phyloP scores from a whole-genome alignment of 1,140 invertebrate genomes.

The Drosophila kanapiae region DNA sequence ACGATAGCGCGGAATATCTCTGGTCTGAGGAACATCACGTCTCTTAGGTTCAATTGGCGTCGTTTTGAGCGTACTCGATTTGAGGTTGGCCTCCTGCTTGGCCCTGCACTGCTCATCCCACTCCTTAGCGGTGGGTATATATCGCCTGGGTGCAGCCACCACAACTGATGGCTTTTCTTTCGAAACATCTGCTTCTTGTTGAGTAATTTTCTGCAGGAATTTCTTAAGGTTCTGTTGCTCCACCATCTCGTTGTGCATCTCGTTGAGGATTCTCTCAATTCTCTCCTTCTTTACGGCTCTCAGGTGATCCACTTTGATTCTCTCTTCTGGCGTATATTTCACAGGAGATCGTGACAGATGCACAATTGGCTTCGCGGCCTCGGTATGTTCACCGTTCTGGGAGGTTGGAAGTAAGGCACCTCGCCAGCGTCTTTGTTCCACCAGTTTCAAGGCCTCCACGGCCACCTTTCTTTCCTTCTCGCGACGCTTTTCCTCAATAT shows the following conservation, averaged over 20 bases:
- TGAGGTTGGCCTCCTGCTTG: slow-evolving; percentile 1
- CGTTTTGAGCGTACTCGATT: background rate
- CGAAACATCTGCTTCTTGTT: too few species aligned
- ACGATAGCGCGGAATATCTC: slow-evolving; percentile 2
- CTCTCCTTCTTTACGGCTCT: slow-evolving; percentile 44
- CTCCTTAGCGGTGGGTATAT: slow-evolving; percentile 67
- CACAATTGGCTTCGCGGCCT: background rate
- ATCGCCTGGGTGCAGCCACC: slow-evolving; percentile 20
- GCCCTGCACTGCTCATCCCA: slow-evolving; percentile 64
- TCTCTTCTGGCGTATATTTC: slow-evolving; percentile 43
- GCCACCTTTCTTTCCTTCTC: slow-evolving; percentile 61
- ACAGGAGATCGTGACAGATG: slow-evolving; percentile 53
- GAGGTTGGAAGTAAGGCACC: background rate
- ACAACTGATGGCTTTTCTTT: background rate
- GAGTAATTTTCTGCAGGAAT: background rate
- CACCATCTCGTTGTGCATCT: slow-evolving; percentile 42
- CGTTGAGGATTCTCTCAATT: slow-evolving; percentile 58
- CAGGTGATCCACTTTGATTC: slow-evolving; percentile 43
- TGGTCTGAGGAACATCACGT: background rate
- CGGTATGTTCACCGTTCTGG: background rate
- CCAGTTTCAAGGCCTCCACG: slow-evolving; percentile 58
- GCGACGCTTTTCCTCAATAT: slow-evolving; percentile 48
- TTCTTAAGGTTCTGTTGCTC: background rate
- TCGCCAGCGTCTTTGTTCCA: slow-evolving; percentile 60
- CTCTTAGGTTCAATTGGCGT: background rate